phyloP scores from a whole-genome alignment of 2,797 vertebrate genomes.

The Manis pentadactyla region DNA sequence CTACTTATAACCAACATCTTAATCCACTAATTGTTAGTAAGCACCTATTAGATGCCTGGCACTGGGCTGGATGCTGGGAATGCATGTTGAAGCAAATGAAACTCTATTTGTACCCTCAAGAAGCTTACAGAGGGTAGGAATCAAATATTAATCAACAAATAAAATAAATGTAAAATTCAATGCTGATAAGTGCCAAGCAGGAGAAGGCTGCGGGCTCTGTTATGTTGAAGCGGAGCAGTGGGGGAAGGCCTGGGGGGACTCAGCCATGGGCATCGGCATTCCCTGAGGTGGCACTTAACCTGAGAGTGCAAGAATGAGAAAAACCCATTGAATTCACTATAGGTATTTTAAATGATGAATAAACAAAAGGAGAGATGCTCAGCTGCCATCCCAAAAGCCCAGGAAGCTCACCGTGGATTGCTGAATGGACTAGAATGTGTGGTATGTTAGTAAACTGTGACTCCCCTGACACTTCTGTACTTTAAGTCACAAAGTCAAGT shows the following conservation, averaged over 20 bases:
- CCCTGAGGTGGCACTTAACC: not conserved
- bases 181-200: not conserved
- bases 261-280: too few species aligned
- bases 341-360: not conserved
- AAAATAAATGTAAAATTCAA: not conserved
- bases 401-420: not conserved
- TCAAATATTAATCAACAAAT: not conserved
- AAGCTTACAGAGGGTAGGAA: not conserved
- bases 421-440: not conserved
- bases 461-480: not conserved
- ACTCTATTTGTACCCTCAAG: not conserved
- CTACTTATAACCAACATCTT: not conserved
- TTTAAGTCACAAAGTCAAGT: not conserved
- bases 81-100: not conserved
- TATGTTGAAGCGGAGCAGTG: not conserved
- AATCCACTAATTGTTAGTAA: not conserved
- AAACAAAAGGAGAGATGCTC: not conserved
- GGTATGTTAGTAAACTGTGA: not conserved
- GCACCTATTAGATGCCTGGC: too few species aligned
- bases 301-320: not conserved
- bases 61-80: not conserved
- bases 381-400: not conserved
- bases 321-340: not conserved
- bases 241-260: too few species aligned
- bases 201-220: not conserved